Conservation (phyloP, 1,140 invertebrate genomes). For the Caenorhabditis tropicalis region DNA sequence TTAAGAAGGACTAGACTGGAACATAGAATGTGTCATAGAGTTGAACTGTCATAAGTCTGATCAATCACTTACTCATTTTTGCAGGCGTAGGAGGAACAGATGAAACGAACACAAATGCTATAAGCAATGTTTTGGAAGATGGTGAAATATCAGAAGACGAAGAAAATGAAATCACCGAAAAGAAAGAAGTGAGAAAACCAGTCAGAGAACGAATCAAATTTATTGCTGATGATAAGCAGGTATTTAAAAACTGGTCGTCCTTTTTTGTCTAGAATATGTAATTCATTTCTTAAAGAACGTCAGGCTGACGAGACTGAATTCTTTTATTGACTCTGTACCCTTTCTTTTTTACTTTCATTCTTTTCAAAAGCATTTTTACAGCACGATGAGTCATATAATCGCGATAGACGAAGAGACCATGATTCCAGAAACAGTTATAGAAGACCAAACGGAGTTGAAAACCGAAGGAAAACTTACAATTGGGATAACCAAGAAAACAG, state of each 20-base stretch:
- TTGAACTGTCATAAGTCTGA: neutral
- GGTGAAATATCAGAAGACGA: slow-evolving; percentile 7
- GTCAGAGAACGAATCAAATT: neutral
- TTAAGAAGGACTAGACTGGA: neutral
- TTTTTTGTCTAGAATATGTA: neutral
- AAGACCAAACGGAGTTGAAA: neutral
- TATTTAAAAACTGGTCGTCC: neutral
- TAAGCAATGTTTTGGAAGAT: neutral
- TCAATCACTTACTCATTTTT: neutral
- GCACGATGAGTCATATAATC: too few relatives aligned
- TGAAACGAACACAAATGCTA: neutral
- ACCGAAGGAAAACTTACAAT: neutral
- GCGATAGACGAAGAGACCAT: too few relatives aligned
- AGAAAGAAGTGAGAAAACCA: neutral
- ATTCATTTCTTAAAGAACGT: neutral
- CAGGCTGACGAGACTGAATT: too few relatives aligned
- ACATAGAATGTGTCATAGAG: slow-evolving; percentile 1
- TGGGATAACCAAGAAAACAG: neutral
- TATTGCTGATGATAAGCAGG: too few relatives aligned
- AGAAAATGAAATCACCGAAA: neutral
- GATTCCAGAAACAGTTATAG: too few relatives aligned
- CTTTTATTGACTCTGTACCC: too few relatives aligned
- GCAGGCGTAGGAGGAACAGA: neutral
- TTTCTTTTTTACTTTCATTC: too few relatives aligned
- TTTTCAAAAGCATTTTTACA: too few relatives aligned